Base-by-base conservation (phyloP, 2,888 invertebrate species). In the Pyrocoelia pectoralis region DNA sequence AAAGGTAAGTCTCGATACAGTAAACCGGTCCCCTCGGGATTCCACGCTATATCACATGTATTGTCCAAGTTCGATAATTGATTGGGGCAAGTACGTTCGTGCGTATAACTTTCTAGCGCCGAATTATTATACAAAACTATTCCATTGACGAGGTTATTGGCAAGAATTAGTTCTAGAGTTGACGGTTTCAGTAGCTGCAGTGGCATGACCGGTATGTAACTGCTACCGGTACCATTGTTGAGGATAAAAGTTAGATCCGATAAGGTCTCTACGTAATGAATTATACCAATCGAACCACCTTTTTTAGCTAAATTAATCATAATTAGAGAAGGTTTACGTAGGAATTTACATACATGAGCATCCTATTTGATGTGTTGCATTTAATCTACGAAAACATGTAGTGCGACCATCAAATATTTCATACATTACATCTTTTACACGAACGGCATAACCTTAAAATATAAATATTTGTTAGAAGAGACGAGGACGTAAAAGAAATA, bases 311-410 rank as follows among this genome's bases (percentile, higher is more conserved):
- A 48, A 84, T 83, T 15, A 4, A 38, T 8, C n/a, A 15, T 5
- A 8, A 0, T 38, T 10, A n/a, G 9, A 33, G 5, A 8, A 48
- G 24, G 38, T n/a, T 2, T 24, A 41, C 8, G 10, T 29, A 9
- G 43, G 12, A 12, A 48, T 13, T n/a, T 14, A 33, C 91, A 88
- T 86, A 97, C 97, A 95, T 54, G 94, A 89, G 81, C 98, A 98
- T 65, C 98, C 98, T 71, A 92, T 90, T 83, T 97, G 95, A 83
- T 97, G 94, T 9, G 98, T 98, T 61, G 91, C 96, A 86, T 98
- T 98, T 67, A 98, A 83, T 66, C 95, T 86, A 68, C 96, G 87
- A 78, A 95, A 95, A 83, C 98, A 98, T 54, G 91, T 89, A 59
- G 87, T 84, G 48, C 88, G 86, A 49, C 90, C 91, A 71, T 86